These are phyloP conservation scores for Andinoacara biseriatus DNA, from an alignment of 2,113 vertebrate species.

Conservation along the genomic window DNA sequence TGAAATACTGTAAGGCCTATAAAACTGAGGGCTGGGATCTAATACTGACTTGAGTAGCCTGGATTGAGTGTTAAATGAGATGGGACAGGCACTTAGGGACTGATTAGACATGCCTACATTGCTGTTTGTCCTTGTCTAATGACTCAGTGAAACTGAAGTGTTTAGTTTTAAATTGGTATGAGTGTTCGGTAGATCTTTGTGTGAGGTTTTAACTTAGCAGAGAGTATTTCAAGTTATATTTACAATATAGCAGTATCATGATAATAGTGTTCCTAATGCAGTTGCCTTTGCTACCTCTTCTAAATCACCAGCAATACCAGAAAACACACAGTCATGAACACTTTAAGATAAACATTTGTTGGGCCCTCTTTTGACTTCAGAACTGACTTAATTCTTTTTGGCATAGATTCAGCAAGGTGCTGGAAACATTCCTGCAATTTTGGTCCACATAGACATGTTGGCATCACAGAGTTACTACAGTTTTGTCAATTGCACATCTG, in stretches of 20 bases:
- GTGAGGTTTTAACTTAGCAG: neutral
- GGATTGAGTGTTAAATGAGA: constrained; percentile 45
- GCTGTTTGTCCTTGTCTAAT: constrained; percentile 18
- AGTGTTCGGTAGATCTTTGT: neutral
- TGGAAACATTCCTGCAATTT: neutral
- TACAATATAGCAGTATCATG: neutral
- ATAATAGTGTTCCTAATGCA: neutral
- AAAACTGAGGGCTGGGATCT: constrained; percentile 28
- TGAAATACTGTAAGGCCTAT: neutral
- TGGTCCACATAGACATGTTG: neutral
- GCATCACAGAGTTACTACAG: neutral
- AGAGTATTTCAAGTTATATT: neutral
- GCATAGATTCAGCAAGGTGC: neutral
- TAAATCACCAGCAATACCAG: neutral
- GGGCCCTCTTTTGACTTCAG: too few species aligned
- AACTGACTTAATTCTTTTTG: neutral
- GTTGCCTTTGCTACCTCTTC: neutral
- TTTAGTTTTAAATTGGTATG: constrained; percentile 12
- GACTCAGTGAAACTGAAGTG: constrained; percentile 30
- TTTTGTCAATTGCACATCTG: neutral
- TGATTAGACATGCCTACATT: constrained; percentile 51
- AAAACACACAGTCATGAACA: neutral
- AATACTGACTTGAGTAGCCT: constrained; percentile 16
- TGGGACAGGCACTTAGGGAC: constrained; percentile 44
- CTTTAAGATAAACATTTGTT: neutral